Evolutionary conservation across 2,113 vertebrate genomes (phyloP), one percentile per base, ranked within the genome.

Genomic region (Puffinus mauretanicus): DNA sequence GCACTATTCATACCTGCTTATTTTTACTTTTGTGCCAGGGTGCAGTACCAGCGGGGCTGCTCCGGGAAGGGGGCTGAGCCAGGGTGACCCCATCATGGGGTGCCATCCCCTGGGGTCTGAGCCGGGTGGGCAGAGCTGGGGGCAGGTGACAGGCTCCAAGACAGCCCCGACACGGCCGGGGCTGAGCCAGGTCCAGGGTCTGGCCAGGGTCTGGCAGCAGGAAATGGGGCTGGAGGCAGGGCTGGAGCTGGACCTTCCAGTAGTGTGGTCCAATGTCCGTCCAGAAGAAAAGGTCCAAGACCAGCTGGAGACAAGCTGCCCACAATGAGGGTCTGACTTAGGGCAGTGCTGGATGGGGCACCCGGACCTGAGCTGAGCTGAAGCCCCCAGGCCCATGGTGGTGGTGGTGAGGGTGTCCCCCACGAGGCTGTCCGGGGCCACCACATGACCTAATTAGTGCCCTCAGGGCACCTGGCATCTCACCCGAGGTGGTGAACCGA

Each of bases 31-130:
- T 52, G 11, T 46, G 21, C 32, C 25, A 46, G 36, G 10, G 32
- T 0, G 1, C 6, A 5, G 24, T n/a, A 17, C 24, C 47, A 40
- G 32, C 0, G 0, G 15, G 38, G 34, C 25, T 51, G 22, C 9
- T 7, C n/a, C 2, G 3, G 27, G 25, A 51, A 22, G 1, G 2
- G 10, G 3, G 10, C 26, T 76, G n/a, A 55, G 40, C 34, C 0
- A 0, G 25, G 22, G 34, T 52, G 36, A 82, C 44, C 16, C 10
- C 32, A 19, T 17, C 1, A 0, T 62, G 32, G 58, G 16, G 13
- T 76, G 22, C 13, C 6, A 1, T 62, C 26, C 40, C 19, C 13
- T 38, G 40, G 60, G 16, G 17, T 38, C 27, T 61, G n/a, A 61
- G n/a, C 38, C 1, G 0, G 21, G 26, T 1, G 3, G 32, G 47